Conservation (phyloP, 2,888 invertebrate species). For the Cosmorhoe ocellata region DNA sequence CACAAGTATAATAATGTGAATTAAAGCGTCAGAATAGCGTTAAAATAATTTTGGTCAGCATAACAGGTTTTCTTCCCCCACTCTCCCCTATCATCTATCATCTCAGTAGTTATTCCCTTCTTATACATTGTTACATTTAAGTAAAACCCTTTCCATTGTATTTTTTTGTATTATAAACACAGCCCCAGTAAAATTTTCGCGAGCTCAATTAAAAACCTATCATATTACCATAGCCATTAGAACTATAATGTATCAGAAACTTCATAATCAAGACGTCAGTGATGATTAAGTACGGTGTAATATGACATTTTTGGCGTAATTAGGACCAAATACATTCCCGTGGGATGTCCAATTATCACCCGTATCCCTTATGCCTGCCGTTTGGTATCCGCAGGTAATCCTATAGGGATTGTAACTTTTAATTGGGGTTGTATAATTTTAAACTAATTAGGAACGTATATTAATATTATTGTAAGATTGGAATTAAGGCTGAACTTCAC, state of each 20-base stretch:
- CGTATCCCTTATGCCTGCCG: conserved; percentile 3
- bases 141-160: background rate
- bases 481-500: no score
- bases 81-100: no score
- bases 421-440: conserved; percentile 19
- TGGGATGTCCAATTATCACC: conserved; percentile 25
- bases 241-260: conserved; percentile 4
- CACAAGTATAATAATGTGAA: no score
- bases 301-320: conserved; percentile 43
- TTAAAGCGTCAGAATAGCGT: no score
- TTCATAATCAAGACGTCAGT: background rate
- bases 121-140: no score
- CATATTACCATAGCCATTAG: background rate
- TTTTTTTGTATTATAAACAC: no score
- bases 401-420: conserved; percentile 17
- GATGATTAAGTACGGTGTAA: conserved; percentile 37
- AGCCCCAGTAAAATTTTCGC: no score
- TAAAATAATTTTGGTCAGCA: no score
- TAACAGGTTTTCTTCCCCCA: no score
- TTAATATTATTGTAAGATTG: background rate
- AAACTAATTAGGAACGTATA: conserved; percentile 16
- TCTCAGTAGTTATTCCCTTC: no score
- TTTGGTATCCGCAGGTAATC: conserved; percentile 12
- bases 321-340: conserved; percentile 34
- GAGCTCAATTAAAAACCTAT: background rate